phyloP scores from a whole-genome alignment of 2,113 vertebrate genomes.

The Sinocyclocheilus anophthalmus region DNA sequence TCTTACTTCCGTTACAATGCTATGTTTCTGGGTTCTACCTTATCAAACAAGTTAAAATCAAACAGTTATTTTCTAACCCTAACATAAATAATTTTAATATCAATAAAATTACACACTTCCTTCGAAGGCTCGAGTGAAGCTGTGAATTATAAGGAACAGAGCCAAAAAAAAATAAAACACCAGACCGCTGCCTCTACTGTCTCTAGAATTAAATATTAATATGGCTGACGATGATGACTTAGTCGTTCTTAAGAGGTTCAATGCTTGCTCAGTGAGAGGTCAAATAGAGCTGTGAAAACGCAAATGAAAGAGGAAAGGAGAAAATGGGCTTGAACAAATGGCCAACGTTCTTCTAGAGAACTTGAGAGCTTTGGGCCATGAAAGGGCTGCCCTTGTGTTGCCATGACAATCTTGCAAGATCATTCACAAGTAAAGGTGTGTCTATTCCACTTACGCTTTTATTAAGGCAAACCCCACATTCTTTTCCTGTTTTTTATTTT shows the following conservation, averaged over 20 bases:
- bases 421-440: slow-evolving; percentile 82
- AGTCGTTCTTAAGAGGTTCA: not conserved
- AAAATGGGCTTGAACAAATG: slow-evolving; percentile 14
- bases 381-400: slow-evolving; percentile 72
- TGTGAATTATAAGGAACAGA: slow-evolving; percentile 21
- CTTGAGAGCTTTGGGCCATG: slow-evolving; percentile 6
- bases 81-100: too few species aligned
- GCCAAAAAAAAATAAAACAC: not conserved
- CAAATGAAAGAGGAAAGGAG: not conserved
- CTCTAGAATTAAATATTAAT: not conserved
- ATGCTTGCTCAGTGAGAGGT: not conserved
- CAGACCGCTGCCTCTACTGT: not conserved
- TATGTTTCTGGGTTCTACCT: not conserved
- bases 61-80: not conserved
- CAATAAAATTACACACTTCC: not conserved
- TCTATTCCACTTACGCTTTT: slow-evolving; percentile 77
- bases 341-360: not conserved
- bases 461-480: not conserved
- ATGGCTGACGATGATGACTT: not conserved
- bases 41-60: not conserved
- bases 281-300: not conserved
- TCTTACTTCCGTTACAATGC: too few species aligned
- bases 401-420: slow-evolving; percentile 91
- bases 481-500: not conserved
- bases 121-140: not conserved